Conservation (phyloP, 1,140 invertebrate genomes). For the Zaprionus capensis region DNA sequence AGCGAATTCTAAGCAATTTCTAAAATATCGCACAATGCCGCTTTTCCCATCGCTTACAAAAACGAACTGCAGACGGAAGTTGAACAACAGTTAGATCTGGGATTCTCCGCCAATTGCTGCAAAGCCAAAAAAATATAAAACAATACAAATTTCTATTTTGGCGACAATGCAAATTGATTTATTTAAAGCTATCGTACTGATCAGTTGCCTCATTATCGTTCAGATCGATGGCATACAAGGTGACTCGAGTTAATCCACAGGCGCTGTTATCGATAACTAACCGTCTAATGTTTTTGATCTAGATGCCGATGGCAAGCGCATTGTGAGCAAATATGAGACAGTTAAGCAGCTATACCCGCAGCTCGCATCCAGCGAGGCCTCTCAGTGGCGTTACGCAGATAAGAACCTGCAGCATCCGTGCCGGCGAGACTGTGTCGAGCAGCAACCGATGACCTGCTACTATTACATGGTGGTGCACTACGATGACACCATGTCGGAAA, state of each 20-base stretch:
- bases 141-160: not conserved
- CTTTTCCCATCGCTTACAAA: slow-evolving; percentile 59
- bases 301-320: slow-evolving; percentile 70
- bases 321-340: slow-evolving; percentile 70
- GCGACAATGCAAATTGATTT: slow-evolving; percentile 53
- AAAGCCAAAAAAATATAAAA: slow-evolving; percentile 4
- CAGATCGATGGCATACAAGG: slow-evolving; percentile 74
- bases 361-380: slow-evolving; percentile 49
- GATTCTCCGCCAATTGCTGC: slow-evolving; percentile 39
- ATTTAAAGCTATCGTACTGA: slow-evolving; percentile 45
- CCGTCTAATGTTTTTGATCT: not conserved
- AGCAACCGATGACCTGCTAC: slow-evolving; percentile 78
- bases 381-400: slow-evolving; percentile 66
- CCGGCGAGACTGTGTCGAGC: slow-evolving; percentile 62
- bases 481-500: slow-evolving; percentile 73
- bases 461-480: slow-evolving; percentile 82
- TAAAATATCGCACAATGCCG: slow-evolving; percentile 24
- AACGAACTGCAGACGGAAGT: slow-evolving; percentile 64
- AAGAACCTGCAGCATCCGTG: slow-evolving; percentile 72
- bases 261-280: slow-evolving; percentile 11
- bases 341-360: slow-evolving; percentile 73
- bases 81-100: slow-evolving; percentile 55
- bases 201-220: slow-evolving; percentile 56
- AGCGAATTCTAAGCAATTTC: slow-evolving; percentile 56
- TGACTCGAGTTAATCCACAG: slow-evolving; percentile 20